phyloP scores from a whole-genome alignment of 2,797 vertebrate species.

The Oreochromis mossambicus region DNA sequence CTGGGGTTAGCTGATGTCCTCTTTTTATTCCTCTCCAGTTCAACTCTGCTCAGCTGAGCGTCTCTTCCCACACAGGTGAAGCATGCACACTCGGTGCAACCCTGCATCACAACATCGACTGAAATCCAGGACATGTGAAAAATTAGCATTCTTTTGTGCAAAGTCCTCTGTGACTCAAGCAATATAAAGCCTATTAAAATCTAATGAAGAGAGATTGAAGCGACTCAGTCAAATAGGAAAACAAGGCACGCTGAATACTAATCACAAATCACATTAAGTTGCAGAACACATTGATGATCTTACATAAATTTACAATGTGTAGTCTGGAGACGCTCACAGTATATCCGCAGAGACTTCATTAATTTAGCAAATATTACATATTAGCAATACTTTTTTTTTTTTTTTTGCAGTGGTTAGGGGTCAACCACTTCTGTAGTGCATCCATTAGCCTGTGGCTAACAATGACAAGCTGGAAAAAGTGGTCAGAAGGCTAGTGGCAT shows the following conservation, averaged over 20 bases:
- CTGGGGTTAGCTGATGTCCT: slow-evolving; percentile 19
- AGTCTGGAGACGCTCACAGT: background rate
- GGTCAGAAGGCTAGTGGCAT: background rate
- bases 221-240: slow-evolving; percentile 31
- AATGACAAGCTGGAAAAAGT: background rate
- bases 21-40: background rate
- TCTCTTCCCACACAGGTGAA: slow-evolving; percentile 34
- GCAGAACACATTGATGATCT: slow-evolving; percentile 25
- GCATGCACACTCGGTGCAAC: background rate
- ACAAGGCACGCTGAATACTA: slow-evolving; percentile 47
- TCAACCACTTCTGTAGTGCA: background rate
- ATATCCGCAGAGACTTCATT: slow-evolving; percentile 1
- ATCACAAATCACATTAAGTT: slow-evolving; percentile 30
- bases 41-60: background rate
- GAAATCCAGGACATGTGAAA: background rate
- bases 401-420: background rate
- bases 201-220: slow-evolving; percentile 50
- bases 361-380: slow-evolving; percentile 21
- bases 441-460: background rate
- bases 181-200: slow-evolving; percentile 49
- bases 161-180: slow-evolving; percentile 34
- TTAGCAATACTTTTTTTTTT: background rate
- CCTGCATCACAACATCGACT: background rate
- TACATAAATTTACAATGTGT: slow-evolving; percentile 16
- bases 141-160: slow-evolving; percentile 25